Evolutionary conservation across 2,113 vertebrate genomes (phyloP).

Genomic region (Sprattus sprattus): DNA sequence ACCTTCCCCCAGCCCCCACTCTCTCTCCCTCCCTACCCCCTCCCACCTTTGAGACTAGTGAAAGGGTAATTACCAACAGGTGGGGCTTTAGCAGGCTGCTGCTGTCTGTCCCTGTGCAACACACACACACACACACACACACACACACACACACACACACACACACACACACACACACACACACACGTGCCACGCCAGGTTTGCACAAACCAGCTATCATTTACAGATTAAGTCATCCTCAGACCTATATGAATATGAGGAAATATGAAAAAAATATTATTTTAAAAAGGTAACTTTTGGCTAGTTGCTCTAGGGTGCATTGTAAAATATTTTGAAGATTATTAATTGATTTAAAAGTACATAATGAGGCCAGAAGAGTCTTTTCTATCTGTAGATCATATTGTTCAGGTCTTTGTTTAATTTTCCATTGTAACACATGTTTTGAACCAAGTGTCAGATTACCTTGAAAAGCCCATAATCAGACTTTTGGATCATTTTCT

Average conservation of each 20-base stretch:
- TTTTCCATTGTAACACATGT: neutral
- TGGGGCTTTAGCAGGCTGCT: conserved; percentile 46
- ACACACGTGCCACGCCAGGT: no score
- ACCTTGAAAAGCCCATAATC: neutral
- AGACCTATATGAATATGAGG: neutral
- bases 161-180: neutral
- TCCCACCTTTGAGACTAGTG: conserved; percentile 53
- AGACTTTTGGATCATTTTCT: neutral
- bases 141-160: conserved; percentile 16
- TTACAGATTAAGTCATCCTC: no score
- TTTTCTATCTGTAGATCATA: neutral
- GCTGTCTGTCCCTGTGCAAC: conserved; percentile 53
- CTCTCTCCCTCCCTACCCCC: conserved; percentile 4
- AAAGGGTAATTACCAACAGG: conserved; percentile 71
- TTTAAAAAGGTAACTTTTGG: no score
- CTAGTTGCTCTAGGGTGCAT: no score
- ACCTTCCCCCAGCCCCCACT: neutral
- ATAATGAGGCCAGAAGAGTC: neutral
- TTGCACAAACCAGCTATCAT: neutral
- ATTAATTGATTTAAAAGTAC: neutral
- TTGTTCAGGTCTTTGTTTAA: neutral
- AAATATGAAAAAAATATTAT: neutral
- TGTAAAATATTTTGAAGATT: neutral
- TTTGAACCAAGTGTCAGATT: neutral
- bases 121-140: conserved; percentile 19